phyloP scores from a whole-genome alignment of 2,797 vertebrate genomes.

The Liasis olivaceus region DNA sequence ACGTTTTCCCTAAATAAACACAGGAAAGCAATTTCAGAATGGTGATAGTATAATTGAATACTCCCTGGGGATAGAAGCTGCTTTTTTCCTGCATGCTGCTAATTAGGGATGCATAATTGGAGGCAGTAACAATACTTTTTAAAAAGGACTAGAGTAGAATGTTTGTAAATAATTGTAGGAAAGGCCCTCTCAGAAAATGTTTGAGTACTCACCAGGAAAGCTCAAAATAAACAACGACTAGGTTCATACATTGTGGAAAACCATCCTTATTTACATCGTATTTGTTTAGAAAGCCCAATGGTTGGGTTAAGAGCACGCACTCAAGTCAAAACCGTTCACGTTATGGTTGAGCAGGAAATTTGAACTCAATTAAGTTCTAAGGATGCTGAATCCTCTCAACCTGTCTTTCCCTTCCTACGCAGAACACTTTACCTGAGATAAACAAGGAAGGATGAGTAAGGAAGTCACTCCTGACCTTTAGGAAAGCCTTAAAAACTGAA shows the following conservation, averaged over 20 bases:
- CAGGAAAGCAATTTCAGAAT: conserved; percentile 3
- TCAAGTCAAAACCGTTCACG: neutral
- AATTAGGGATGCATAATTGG: conserved; percentile 5
- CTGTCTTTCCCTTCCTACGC: neutral
- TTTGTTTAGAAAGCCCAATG: neutral
- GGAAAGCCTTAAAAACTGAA: neutral
- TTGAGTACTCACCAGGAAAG: neutral
- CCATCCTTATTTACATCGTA: neutral
- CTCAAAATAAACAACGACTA: neutral
- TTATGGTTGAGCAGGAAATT: neutral
- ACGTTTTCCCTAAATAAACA: conserved; percentile 19
- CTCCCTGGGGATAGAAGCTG: neutral
- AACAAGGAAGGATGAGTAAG: neutral
- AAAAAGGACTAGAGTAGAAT: neutral
- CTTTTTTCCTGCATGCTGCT: neutral
- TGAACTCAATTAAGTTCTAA: neutral
- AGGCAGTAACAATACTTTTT: neutral
- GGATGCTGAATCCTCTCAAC: neutral
- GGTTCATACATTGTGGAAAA: neutral
- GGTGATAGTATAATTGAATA: neutral
- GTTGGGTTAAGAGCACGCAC: neutral
- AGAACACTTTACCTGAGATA: neutral
- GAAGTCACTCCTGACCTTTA: neutral
- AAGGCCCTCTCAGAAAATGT: neutral
- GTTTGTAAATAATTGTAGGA: neutral